A percentile compares a stretch with the other conserved stretches of the same genome.
Evolutionary conservation across 1,140 invertebrate species (phyloP).

Genomic region (Ceratosolen solmsi): DNA sequence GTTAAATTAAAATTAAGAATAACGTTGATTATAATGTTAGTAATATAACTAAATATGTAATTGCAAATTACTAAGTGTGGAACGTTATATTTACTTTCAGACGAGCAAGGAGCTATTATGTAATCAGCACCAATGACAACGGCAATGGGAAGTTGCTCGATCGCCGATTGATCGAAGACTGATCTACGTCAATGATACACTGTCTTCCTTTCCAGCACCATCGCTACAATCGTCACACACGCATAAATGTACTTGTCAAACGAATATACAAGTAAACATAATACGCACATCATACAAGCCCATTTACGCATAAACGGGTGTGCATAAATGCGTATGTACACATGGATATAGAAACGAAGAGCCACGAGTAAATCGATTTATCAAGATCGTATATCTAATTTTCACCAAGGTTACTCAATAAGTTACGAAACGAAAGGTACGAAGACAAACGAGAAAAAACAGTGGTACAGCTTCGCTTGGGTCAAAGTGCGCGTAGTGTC

Average conservation of each 20-base stretch:
- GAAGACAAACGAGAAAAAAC: neutral
- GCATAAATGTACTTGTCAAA: too few species aligned
- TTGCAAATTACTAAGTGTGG: neutral
- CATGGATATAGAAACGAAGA: too few species aligned
- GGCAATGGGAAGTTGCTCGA: neutral
- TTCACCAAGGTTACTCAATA: too few species aligned
- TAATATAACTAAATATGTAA: neutral
- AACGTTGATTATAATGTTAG: neutral
- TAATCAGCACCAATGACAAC: constrained; percentile 7
- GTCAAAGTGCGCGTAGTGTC: constrained; percentile 6
- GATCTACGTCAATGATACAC: constrained; percentile 20
- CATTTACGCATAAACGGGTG: neutral
- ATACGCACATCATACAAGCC: neutral
- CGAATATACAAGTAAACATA: too few species aligned
- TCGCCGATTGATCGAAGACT: constrained; percentile 14
- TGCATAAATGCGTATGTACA: too few species aligned
- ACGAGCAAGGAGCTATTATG: neutral
- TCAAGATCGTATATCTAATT: too few species aligned
- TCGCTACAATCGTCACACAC: neutral
- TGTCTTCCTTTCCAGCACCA: neutral
- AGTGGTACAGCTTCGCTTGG: neutral
- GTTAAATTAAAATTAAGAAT: neutral
- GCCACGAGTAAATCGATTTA: too few species aligned
- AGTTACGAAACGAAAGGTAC: neutral
- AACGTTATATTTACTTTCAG: constrained; percentile 26